Evolutionary conservation across 2,888 invertebrate genomes (phyloP), one percentile per base, ranked within the genome.

Genomic region (Drosophila sordidula): DNA sequence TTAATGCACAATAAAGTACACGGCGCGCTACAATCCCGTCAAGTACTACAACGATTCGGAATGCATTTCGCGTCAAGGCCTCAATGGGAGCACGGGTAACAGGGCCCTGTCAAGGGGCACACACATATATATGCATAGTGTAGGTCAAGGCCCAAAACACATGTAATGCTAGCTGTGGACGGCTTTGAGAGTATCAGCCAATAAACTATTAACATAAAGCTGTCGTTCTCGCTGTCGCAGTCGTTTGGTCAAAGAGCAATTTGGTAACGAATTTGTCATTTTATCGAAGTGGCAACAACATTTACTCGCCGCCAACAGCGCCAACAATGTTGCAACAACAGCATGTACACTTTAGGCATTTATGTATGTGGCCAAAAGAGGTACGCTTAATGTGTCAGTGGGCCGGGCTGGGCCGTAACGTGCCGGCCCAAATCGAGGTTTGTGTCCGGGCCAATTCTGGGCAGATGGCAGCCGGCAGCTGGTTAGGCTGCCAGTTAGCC

Each of bases 191-290:
- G 18, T 42, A 38, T 39, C 49, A 38, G 55, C 80, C 75, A 75
- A 83, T 86, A 77, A 88, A 88, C 83, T 85, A 86, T 88, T 78
- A 88, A 86, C 86, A 82, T 67, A 83, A 68, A 70, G 78, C 64
- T 61, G 56, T 59, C 62, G 45, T 49, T 61, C 44, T 45, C 56
- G 32, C 34, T 61, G 41, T 38, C 45, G 54, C 47, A 67, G 46
- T 56, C 18, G 46, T 18, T 54, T 58, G 55, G 65, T 71, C 68
- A 57, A 70, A 75, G 67, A 74, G 70, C 86, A 82, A 83, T 87
- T 83, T 85, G 74, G 82, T 79, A 75, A 87, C 86, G 65, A 79
- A 83, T 78, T 83, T 85, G 83, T 85, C 88, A 75, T 81, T 71
- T 82, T 74, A 84, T 85, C 88, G 79, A 73, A 78, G 64, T 83